A percentile compares a stretch with the other conserved stretches of the same genome.
Conservation (phyloP, 2,888 invertebrate genomes). For the Drymonia ruficornis region DNA sequence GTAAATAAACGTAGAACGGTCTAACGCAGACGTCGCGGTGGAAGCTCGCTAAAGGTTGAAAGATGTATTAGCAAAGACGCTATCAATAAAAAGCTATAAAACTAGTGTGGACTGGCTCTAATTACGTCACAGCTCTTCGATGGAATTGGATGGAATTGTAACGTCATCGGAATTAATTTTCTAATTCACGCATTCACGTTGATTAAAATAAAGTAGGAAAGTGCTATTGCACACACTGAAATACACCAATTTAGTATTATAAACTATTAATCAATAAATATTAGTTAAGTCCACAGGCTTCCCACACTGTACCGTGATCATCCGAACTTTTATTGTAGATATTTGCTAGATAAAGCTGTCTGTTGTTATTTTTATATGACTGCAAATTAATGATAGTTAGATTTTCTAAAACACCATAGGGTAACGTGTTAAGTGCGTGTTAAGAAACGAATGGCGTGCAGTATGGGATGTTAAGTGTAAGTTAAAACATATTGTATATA, state of each 20-base stretch:
- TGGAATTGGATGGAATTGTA: constrained; percentile 79
- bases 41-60: constrained; percentile 81
- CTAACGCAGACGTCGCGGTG: constrained; percentile 49
- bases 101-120: constrained; percentile 34
- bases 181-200: constrained; percentile 63
- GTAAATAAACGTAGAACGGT: constrained; percentile 59
- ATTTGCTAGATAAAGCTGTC: constrained; percentile 77
- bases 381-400: constrained; percentile 78
- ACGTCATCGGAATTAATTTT: constrained; percentile 52
- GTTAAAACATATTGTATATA: constrained; percentile 41
- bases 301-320: constrained; percentile 68
- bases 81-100: constrained; percentile 36
- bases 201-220: constrained; percentile 70
- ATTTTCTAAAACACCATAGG: constrained; percentile 80
- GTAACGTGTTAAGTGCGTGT: constrained; percentile 55
- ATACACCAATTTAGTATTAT: constrained; percentile 75
- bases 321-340: constrained; percentile 75
- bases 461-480: constrained; percentile 37
- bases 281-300: constrained; percentile 76
- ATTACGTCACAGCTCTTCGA: constrained; percentile 39
- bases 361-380: constrained; percentile 84
- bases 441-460: constrained; percentile 31
- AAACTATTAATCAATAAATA: constrained; percentile 60
- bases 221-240: constrained; percentile 84
- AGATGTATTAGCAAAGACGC: constrained; percentile 40